Conservation (phyloP, 2,113 vertebrate genomes). For the Hippopotamus amphibius region DNA sequence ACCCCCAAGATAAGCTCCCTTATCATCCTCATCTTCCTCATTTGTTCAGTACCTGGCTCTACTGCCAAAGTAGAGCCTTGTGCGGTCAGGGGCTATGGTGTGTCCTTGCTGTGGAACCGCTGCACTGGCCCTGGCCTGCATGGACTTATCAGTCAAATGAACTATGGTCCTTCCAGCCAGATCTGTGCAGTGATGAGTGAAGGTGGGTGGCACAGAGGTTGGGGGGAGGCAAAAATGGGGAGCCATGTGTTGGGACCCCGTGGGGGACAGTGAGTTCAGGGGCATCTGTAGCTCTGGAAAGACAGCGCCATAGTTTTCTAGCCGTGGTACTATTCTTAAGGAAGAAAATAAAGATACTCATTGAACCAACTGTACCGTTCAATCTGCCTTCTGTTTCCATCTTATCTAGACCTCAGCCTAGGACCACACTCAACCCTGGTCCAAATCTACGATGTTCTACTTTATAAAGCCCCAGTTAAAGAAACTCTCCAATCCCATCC, state of each 20-base stretch:
- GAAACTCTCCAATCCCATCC: background rate
- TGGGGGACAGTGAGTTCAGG: background rate
- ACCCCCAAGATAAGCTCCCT: background rate
- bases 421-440: background rate
- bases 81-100: fast-evolving
- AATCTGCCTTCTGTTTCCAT: background rate
- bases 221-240: background rate
- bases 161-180: background rate
- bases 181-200: background rate
- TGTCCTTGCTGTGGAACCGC: background rate
- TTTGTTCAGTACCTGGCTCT: background rate
- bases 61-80: fast-evolving
- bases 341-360: background rate
- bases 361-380: background rate
- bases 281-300: background rate
- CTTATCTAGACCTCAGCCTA: background rate
- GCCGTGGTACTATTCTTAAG: background rate
- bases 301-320: background rate
- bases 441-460: background rate
- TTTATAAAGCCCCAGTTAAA: background rate
- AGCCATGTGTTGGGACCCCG: too few species aligned
- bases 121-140: background rate
- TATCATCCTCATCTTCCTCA: background rate
- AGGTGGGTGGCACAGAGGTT: background rate
- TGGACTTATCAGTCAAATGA: background rate